Base-by-base conservation (phyloP, 1,140 invertebrate species). In the Cotesia glomerata region DNA sequence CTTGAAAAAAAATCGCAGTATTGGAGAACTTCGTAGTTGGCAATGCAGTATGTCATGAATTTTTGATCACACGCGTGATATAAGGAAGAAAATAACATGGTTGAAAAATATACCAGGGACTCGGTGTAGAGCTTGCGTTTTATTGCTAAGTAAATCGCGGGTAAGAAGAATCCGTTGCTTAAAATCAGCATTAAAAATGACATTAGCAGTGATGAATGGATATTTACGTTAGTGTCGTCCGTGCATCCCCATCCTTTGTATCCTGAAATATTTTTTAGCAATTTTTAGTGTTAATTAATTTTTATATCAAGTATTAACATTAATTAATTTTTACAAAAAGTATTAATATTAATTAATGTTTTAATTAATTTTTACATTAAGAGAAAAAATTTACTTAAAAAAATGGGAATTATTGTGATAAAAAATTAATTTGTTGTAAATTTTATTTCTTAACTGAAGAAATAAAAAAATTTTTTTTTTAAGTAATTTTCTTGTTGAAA, bases 1-100 rank as follows among this genome's bases (percentile, higher is more conserved):
- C 95, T 95, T 72, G 93, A 94, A 81, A 95, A 96, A 83, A 97
- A 97, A 85, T 98, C 96, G 71, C 93, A 93, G 81, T 95, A 97
- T 82, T 97, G 95, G 32, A 98, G 86, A 4, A 96, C 92, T 78
- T 88, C 83, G 56, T 85, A 88, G 74, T 86, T 87, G 8, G 80
- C 81, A 54, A 86, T 72, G 59, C 87, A 88, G 65, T 85, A 87
- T 64, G 75, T 82, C 70, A 78, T 81, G 54, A 80, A 78, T 69
- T 83, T 81, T 79, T 91, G 88, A 82, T 94, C 93, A 79, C 93
- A 94, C 0, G 92, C 92, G 79, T 94, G 93, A 81, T 94, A 94
- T 76, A 97, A 92, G 11, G 93, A 92, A 0, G 96, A 97, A 77
- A 95, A 96, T 68, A 96, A 88, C 92, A 96, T 96, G 9, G 94